Evolutionary conservation across 2,113 vertebrate species (phyloP).

Genomic region (Sinocyclocheilus anophthalmus): DNA sequence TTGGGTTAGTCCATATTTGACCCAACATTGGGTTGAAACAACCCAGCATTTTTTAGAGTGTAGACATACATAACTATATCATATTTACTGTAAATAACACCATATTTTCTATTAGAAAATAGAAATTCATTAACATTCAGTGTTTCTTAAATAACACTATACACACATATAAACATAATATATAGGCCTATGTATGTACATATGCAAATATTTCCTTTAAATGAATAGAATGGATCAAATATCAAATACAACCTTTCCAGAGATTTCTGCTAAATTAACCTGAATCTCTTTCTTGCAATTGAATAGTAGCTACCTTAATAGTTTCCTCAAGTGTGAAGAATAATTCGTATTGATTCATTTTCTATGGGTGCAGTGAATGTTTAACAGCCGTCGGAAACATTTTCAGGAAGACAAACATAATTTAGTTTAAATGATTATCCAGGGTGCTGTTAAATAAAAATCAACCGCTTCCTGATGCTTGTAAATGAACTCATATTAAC

Average conservation of each 20-base stretch:
- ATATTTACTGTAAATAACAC: no score
- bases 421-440: conserved; percentile 20
- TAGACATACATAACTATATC: no score
- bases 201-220: no score
- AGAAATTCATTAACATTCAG: no score
- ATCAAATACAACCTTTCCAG: background rate
- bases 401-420: background rate
- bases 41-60: no score
- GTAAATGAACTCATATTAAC: background rate
- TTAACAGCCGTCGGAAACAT: background rate
- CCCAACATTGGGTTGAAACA: no score
- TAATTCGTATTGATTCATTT: background rate
- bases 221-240: background rate
- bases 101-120: no score
- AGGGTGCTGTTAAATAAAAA: background rate
- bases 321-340: background rate
- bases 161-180: no score
- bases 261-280: background rate
- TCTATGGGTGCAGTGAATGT: conserved; percentile 1
- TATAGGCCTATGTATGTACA: no score
- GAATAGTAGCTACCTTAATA: background rate
- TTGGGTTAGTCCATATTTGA: no score
- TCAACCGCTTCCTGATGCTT: background rate
- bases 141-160: no score
- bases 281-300: background rate